A percentile compares a stretch with the other conserved stretches of the same genome.
Conservation (phyloP, 2,113 vertebrate species). For the Ahaetulla prasina region DNA sequence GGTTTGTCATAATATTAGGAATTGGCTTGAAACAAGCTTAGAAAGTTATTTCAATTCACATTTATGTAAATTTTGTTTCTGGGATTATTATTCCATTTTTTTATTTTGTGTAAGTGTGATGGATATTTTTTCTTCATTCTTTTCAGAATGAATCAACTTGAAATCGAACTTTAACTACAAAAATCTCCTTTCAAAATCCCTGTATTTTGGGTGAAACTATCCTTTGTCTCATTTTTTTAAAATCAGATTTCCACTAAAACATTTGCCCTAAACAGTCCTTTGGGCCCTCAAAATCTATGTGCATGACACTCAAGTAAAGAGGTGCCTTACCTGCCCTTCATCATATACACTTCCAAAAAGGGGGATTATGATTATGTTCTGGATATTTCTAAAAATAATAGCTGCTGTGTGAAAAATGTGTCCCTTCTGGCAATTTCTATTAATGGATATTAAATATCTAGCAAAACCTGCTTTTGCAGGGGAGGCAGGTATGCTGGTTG, state of each 20-base stretch:
- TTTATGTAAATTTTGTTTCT: not conserved
- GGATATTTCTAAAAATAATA: not conserved
- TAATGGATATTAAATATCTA: not conserved
- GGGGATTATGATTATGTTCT: not conserved
- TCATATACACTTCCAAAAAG: not conserved
- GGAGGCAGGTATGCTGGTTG: not conserved
- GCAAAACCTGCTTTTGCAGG: not conserved
- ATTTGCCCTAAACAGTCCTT: not conserved
- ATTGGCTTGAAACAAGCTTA: not conserved
- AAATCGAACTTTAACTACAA: not conserved
- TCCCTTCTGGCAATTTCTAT: not conserved
- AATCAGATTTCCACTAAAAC: constrained; percentile 9
- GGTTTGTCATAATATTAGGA: not conserved
- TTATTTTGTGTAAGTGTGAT: not conserved
- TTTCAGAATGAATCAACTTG: not conserved
- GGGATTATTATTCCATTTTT: too few species aligned
- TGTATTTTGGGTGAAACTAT: not conserved
- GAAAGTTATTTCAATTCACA: not conserved
- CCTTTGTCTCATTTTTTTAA: not conserved
- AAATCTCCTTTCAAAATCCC: not conserved
- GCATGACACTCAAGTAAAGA: not conserved
- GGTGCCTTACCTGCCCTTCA: not conserved
- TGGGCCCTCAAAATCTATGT: not conserved
- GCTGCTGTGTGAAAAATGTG: not conserved
- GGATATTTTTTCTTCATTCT: not conserved